phyloP scores from a whole-genome alignment of 2,797 vertebrate genomes.

The Muraenolepis orangiensis region DNA sequence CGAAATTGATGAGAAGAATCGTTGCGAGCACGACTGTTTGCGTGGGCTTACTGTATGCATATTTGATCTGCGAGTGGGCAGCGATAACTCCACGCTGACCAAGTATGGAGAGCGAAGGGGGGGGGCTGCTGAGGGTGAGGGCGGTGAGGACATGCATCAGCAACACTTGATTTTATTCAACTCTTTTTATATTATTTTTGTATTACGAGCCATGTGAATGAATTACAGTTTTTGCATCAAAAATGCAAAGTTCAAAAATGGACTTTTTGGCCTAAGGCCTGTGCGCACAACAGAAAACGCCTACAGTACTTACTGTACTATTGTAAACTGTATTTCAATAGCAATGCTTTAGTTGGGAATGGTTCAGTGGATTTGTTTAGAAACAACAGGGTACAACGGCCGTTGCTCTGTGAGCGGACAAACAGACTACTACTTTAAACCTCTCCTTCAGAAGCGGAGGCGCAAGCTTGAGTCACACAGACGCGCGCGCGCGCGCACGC shows the following conservation, averaged over 20 bases:
- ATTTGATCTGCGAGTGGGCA: constrained; percentile 65
- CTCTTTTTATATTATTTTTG: no score
- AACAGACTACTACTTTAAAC: neutral
- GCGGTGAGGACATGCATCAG: neutral
- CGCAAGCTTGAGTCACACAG: neutral
- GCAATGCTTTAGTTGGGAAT: neutral
- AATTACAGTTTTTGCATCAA: no score
- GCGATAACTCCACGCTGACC: constrained; percentile 45
- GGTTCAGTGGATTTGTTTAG: neutral
- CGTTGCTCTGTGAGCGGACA: neutral
- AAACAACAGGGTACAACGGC: no score
- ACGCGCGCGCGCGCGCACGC: no score
- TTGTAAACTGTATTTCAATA: neutral
- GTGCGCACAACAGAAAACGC: neutral
- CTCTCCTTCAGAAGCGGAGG: neutral
- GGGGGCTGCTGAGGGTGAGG: neutral
- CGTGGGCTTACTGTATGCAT: constrained; percentile 60
- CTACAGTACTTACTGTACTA: no score
- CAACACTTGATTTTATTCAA: neutral
- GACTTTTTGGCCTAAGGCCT: neutral
- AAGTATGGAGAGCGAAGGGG: constrained; percentile 24
- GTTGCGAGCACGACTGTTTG: constrained; percentile 39
- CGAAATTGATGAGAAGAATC: constrained; percentile 25
- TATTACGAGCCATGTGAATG: no score
- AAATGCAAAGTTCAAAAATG: neutral